phyloP scores from a whole-genome alignment of 2,888 invertebrate species.

The Chirona hameri region DNA sequence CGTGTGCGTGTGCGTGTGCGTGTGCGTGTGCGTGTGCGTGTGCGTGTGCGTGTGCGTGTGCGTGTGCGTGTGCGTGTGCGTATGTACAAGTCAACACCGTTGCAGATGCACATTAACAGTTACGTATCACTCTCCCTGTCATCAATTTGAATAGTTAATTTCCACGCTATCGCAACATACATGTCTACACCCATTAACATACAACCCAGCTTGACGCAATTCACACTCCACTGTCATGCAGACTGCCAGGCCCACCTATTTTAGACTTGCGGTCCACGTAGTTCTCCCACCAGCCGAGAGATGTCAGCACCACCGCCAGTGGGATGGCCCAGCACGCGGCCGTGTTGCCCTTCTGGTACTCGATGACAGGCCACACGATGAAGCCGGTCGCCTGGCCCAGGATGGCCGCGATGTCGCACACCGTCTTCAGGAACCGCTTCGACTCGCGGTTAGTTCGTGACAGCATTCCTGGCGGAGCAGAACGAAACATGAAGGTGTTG shows the following conservation, averaged over 20 bases:
- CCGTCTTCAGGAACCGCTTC: slow-evolving; percentile 41
- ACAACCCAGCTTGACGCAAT: too few species aligned
- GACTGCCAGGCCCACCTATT: slow-evolving; percentile 54
- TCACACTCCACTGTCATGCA: not conserved
- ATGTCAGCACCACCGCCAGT: slow-evolving; percentile 75
- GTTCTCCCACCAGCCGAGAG: slow-evolving; percentile 98
- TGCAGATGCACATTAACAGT: too few species aligned
- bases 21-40: too few species aligned
- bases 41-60: too few species aligned
- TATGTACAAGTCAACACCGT: too few species aligned
- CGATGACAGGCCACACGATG: slow-evolving; percentile 73
- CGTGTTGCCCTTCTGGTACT: slow-evolving; percentile 47
- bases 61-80: too few species aligned
- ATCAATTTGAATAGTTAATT: too few species aligned
- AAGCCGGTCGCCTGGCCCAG: slow-evolving; percentile 86
- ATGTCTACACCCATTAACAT: too few species aligned
- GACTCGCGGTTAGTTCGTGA: slow-evolving; percentile 74
- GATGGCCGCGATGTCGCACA: slow-evolving; percentile 72
- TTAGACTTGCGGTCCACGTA: slow-evolving; percentile 84
- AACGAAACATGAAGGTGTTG: not conserved
- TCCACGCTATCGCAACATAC: too few species aligned
- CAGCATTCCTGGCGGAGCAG: slow-evolving; percentile 60
- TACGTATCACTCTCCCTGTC: too few species aligned
- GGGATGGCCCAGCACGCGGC: slow-evolving; percentile 81
- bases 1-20: too few species aligned